phyloP scores from a whole-genome alignment of 2,888 invertebrate genomes.

The Lacanobia wlatinum region DNA sequence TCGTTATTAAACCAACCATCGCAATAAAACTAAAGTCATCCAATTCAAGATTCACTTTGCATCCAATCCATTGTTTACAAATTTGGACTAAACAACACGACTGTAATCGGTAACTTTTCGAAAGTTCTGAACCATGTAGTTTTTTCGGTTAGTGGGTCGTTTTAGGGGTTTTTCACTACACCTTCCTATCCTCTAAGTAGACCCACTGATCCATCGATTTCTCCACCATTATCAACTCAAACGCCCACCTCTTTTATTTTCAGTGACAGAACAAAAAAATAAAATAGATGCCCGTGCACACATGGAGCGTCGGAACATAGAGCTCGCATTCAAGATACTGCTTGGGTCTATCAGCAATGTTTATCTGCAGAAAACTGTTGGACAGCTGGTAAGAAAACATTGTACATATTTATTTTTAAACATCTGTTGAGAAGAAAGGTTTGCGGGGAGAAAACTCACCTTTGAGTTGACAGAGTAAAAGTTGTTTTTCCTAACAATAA shows the following conservation, averaged over 20 bases:
- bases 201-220: background rate
- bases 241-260: slow-evolving; percentile 43
- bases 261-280: slow-evolving; percentile 80
- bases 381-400: slow-evolving; percentile 78
- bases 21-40: background rate
- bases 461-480: too few species aligned
- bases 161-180: too few species aligned
- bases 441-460: background rate
- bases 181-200: too few species aligned
- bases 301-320: slow-evolving; percentile 79
- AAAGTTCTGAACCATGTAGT: too few species aligned
- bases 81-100: background rate
- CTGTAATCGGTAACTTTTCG: too few species aligned
- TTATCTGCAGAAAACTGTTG: slow-evolving; percentile 82
- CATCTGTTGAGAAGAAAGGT: background rate
- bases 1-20: background rate
- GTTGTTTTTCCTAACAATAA: too few species aligned
- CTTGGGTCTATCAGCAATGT: slow-evolving; percentile 75
- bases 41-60: background rate
- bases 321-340: slow-evolving; percentile 82
- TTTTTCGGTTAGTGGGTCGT: too few species aligned
- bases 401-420: background rate
- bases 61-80: background rate
- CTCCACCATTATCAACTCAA: background rate
- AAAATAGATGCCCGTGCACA: slow-evolving; percentile 76